phyloP scores from a whole-genome alignment of 2,888 invertebrate genomes.

The Cheilosia impressa region DNA sequence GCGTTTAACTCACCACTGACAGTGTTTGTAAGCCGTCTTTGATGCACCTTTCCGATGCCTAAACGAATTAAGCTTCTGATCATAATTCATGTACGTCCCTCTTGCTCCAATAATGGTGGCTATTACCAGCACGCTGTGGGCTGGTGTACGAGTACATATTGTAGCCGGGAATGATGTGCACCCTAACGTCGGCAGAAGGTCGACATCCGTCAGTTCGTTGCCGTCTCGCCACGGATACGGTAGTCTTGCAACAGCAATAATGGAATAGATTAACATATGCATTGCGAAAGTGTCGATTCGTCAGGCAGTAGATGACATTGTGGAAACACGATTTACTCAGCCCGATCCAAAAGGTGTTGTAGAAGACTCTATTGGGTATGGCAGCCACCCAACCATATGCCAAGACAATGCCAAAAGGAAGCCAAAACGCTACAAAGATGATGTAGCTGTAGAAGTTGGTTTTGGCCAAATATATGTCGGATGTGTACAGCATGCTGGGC shows the following conservation, averaged over 20 bases:
- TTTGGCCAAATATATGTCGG: constrained; percentile 86
- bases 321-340: constrained; percentile 88
- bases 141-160: constrained; percentile 87
- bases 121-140: constrained; percentile 84
- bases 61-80: constrained; percentile 77
- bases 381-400: constrained; percentile 85
- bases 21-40: constrained; percentile 2
- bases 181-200: constrained; percentile 86
- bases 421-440: constrained; percentile 87
- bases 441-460: constrained; percentile 88
- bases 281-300: constrained; percentile 88
- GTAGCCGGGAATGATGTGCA: constrained; percentile 90
- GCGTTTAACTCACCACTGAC: constrained; percentile 56
- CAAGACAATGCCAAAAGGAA: constrained; percentile 87
- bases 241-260: constrained; percentile 92
- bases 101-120: constrained; percentile 78
- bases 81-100: constrained; percentile 79
- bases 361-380: constrained; percentile 85
- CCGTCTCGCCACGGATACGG: constrained; percentile 87
- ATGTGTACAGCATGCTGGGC: constrained; percentile 86
- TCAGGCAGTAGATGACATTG: constrained; percentile 87
- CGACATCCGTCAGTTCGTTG: constrained; percentile 84
- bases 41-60: constrained; percentile 14
- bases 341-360: constrained; percentile 89
- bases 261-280: constrained; percentile 90